A percentile compares a stretch with the other conserved stretches of the same genome.
phyloP scores from a whole-genome alignment of 53 echinoderm and acorn worm species.

The Arbacia lixula region DNA sequence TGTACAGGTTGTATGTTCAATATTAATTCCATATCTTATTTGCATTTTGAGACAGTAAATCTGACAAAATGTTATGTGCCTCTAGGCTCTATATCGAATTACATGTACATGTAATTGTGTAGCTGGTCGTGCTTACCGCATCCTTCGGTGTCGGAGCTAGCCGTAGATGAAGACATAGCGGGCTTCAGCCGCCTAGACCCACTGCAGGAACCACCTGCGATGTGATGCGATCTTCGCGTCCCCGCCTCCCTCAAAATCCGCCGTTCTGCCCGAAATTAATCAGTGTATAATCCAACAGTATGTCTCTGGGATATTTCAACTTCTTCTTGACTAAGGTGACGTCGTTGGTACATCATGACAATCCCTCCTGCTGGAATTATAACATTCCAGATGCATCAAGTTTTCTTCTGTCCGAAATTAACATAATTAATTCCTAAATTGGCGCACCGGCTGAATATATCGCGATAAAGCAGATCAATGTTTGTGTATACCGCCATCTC shows the following conservation, averaged over 20 bases:
- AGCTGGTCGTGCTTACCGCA: slow-evolving; percentile 32
- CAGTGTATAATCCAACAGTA: slow-evolving; percentile 2
- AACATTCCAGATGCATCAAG: slow-evolving; percentile 30
- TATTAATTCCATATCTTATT: too few species aligned
- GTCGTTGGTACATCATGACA: not conserved
- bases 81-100: too few species aligned
- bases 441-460: too few species aligned
- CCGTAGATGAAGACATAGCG: slow-evolving; percentile 42
- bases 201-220: too few species aligned
- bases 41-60: too few species aligned
- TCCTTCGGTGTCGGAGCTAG: slow-evolving; percentile 51
- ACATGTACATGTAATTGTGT: too few species aligned
- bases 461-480: too few species aligned
- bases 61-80: too few species aligned
- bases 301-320: slow-evolving; percentile 1
- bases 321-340: not conserved
- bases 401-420: not conserved
- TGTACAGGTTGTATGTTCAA: too few species aligned
- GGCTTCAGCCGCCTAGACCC: too few species aligned
- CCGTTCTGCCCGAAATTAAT: not conserved
- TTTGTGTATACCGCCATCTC: slow-evolving; percentile 11
- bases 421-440: slow-evolving; percentile 44
- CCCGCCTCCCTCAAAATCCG: not conserved
- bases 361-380: not conserved
- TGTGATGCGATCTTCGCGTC: not conserved